phyloP scores from a whole-genome alignment of 2,888 invertebrate species.

The Elmis aenea region DNA sequence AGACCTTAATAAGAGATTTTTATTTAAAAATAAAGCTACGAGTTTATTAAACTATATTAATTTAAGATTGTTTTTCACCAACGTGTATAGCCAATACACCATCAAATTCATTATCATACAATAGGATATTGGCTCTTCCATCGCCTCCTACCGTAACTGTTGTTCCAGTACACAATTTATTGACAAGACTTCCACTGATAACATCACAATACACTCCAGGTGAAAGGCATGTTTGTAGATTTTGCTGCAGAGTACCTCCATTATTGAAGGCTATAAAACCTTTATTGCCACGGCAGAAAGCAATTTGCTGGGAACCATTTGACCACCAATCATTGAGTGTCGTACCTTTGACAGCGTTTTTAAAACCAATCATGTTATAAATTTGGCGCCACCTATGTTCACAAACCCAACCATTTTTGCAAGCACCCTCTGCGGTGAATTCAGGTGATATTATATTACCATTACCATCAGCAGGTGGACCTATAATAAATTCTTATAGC shows the following conservation, averaged over 20 bases:
- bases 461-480: slow-evolving; percentile 62
- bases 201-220: slow-evolving; percentile 80
- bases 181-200: slow-evolving; percentile 61
- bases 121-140: slow-evolving; percentile 54
- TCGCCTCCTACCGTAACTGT: slow-evolving; percentile 55
- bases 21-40: no score
- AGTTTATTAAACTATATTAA: no score
- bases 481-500: slow-evolving; percentile 52
- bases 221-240: slow-evolving; percentile 65
- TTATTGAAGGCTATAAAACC: slow-evolving; percentile 74
- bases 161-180: slow-evolving; percentile 62
- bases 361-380: slow-evolving; percentile 72
- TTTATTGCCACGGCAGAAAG: slow-evolving; percentile 70
- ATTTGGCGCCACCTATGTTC: slow-evolving; percentile 84
- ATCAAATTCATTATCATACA: slow-evolving; percentile 55
- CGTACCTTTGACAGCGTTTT: slow-evolving; percentile 60
- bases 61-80: slow-evolving; percentile 25
- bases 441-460: slow-evolving; percentile 62
- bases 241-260: slow-evolving; percentile 55
- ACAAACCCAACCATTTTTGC: slow-evolving; percentile 74
- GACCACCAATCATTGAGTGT: slow-evolving; percentile 71
- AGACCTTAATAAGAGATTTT: no score
- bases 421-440: slow-evolving; percentile 60
- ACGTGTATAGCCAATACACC: slow-evolving; percentile 67
- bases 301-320: slow-evolving; percentile 75